These are phyloP conservation scores for Trematomus bernacchii DNA, from an alignment of 2,797 vertebrate species.

Conservation along the genomic window DNA sequence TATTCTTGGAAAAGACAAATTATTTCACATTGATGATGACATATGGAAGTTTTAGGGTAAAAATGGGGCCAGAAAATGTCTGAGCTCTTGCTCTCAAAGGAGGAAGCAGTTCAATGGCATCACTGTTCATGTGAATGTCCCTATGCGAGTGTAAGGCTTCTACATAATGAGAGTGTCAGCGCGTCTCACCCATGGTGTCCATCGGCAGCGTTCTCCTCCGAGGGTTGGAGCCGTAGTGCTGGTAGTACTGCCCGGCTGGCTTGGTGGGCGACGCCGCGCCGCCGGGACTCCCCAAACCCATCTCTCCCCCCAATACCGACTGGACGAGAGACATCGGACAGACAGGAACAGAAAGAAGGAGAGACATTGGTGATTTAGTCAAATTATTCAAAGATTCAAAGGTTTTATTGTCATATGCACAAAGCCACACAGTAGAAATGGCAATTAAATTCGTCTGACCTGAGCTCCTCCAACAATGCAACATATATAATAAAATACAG, in stretches of 20 bases:
- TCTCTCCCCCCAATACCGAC: constrained; percentile 92
- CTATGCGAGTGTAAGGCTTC: neutral
- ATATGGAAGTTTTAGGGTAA: neutral
- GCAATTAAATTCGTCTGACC: too few species aligned
- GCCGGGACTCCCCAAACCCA: constrained; percentile 94
- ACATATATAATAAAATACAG: too few species aligned
- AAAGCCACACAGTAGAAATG: too few species aligned
- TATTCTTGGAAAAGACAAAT: too few species aligned
- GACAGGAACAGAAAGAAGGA: constrained; percentile 37
- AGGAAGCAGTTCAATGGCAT: neutral
- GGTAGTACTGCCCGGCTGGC: constrained; percentile 94
- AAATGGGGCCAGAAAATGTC: neutral
- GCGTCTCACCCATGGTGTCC: constrained; percentile 91
- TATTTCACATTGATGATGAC: neutral
- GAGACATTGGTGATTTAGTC: neutral
- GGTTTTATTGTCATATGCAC: too few species aligned
- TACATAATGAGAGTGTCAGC: neutral
- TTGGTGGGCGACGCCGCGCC: constrained; percentile 93
- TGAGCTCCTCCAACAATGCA: too few species aligned
- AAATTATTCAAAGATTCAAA: too few species aligned
- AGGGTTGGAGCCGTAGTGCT: constrained; percentile 92
- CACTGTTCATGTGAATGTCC: neutral
- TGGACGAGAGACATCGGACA: constrained; percentile 58
- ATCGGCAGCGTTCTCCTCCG: constrained; percentile 92
- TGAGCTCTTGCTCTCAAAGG: neutral